phyloP scores from a whole-genome alignment of 1,140 invertebrate species.

The Drosophila quadrilineata region DNA sequence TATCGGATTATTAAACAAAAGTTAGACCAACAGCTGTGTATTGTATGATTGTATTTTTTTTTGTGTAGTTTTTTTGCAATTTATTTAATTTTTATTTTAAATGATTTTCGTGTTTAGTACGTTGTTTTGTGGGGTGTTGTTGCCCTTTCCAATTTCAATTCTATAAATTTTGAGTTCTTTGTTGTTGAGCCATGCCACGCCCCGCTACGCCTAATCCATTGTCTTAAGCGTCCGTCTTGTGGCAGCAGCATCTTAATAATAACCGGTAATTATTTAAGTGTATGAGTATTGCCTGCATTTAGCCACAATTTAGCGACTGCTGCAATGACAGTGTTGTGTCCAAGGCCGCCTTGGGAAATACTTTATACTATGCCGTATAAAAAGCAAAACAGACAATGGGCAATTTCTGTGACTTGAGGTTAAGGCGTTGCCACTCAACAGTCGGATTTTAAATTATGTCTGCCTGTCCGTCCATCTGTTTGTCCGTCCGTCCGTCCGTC shows the following conservation, averaged over 20 bases:
- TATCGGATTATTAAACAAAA: conserved; percentile 68
- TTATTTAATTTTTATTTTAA: conserved; percentile 63
- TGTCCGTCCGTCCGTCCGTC: too few species aligned
- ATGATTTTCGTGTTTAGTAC: conserved; percentile 2
- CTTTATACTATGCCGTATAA: too few species aligned
- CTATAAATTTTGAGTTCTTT: not conserved
- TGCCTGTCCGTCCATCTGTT: conserved; percentile 25
- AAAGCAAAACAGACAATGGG: conserved; percentile 55
- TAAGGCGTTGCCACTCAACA: conserved; percentile 35
- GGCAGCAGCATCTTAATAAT: conserved; percentile 47
- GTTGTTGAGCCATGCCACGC: conserved; percentile 1
- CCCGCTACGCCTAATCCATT: conserved; percentile 14
- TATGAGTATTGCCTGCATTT: conserved; percentile 64
- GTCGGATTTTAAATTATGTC: conserved; percentile 33
- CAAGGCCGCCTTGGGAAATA: conserved; percentile 59
- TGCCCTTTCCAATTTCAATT: conserved; percentile 33
- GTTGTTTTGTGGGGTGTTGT: conserved; percentile 4
- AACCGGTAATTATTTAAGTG: conserved; percentile 60
- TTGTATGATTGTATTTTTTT: conserved; percentile 14
- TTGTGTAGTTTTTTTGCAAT: conserved; percentile 41
- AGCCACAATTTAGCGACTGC: conserved; percentile 52
- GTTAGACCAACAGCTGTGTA: conserved; percentile 48
- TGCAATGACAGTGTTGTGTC: conserved; percentile 50
- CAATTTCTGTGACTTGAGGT: conserved; percentile 33
- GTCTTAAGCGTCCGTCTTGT: not conserved